These are phyloP conservation scores for Tillus elongatus DNA, from an alignment of 2,888 invertebrate genomes.

Conservation along the genomic window DNA sequence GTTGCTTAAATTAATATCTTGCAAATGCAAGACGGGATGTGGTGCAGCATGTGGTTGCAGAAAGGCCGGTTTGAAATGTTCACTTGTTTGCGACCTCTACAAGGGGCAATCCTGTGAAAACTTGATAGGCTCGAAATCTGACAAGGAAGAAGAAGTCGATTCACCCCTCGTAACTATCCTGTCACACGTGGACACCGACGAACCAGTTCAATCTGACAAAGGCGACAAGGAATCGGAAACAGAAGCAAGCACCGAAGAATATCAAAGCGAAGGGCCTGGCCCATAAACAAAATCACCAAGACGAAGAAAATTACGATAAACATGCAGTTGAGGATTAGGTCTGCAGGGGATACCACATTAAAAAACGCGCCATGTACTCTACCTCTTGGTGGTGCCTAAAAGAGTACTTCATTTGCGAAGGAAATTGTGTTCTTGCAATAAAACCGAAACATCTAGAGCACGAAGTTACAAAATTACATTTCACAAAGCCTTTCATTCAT, in stretches of 20 bases:
- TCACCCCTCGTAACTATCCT: too few relatives aligned
- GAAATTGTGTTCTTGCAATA: too few relatives aligned
- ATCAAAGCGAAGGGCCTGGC: background rate
- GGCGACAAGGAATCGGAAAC: background rate
- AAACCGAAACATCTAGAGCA: too few relatives aligned
- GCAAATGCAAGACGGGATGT: constrained; percentile 16
- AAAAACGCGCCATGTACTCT: background rate
- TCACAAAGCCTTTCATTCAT: too few relatives aligned
- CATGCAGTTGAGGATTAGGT: background rate
- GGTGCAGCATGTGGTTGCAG: constrained; percentile 19
- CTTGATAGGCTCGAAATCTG: constrained; percentile 1
- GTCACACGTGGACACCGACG: too few relatives aligned
- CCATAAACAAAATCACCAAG: background rate
- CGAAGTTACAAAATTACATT: too few relatives aligned
- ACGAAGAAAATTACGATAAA: constrained; percentile 1
- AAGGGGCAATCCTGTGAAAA: constrained; percentile 15
- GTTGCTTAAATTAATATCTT: constrained; percentile 17
- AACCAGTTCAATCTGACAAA: background rate
- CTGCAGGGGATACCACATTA: constrained; percentile 5
- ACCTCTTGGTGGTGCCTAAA: background rate
- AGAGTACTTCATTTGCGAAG: background rate
- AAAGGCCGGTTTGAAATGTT: constrained; percentile 18
- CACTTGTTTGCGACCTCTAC: constrained; percentile 12
- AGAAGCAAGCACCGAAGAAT: background rate
- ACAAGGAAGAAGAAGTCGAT: background rate